These are phyloP conservation scores for Bufo bufo DNA, from an alignment of 2,113 vertebrate species.

Conservation along the genomic window DNA sequence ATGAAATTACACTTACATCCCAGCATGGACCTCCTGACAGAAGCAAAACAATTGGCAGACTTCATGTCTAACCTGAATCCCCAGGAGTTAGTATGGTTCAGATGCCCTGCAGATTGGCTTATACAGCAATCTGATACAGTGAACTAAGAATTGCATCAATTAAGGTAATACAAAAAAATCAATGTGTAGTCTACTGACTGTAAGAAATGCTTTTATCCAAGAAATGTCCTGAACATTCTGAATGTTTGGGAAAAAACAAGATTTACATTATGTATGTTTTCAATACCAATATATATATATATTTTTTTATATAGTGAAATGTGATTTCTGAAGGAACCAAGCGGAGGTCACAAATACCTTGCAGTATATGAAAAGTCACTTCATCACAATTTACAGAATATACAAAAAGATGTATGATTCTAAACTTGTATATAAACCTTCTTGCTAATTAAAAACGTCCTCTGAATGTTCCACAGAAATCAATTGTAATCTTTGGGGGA, in stretches of 20 bases:
- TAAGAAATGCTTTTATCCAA: background rate
- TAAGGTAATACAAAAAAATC: slow-evolving; percentile 44
- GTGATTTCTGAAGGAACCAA: background rate
- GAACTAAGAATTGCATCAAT: slow-evolving; percentile 34
- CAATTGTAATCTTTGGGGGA: no score
- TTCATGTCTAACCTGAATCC: slow-evolving; percentile 37
- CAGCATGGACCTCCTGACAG: background rate
- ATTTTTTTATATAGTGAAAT: background rate
- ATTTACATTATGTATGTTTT: background rate
- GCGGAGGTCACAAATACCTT: background rate
- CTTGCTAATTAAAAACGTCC: no score
- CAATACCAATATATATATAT: background rate
- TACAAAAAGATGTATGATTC: no score
- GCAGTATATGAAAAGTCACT: no score
- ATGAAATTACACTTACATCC: no score
- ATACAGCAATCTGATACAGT: slow-evolving; percentile 35
- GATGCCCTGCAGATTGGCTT: slow-evolving; percentile 28
- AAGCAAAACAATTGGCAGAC: slow-evolving; percentile 18
- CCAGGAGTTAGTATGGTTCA: slow-evolving; percentile 21
- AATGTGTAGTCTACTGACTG: slow-evolving; percentile 18
- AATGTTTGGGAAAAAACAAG: background rate
- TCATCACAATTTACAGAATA: no score
- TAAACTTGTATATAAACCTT: no score
- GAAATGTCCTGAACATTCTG: background rate
- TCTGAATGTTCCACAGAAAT: no score